Percentiles rank a stretch among this genome's conserved stretches.
Conservation (phyloP, 2,113 vertebrate genomes). For the sheep (Ovis aries) region DNA sequence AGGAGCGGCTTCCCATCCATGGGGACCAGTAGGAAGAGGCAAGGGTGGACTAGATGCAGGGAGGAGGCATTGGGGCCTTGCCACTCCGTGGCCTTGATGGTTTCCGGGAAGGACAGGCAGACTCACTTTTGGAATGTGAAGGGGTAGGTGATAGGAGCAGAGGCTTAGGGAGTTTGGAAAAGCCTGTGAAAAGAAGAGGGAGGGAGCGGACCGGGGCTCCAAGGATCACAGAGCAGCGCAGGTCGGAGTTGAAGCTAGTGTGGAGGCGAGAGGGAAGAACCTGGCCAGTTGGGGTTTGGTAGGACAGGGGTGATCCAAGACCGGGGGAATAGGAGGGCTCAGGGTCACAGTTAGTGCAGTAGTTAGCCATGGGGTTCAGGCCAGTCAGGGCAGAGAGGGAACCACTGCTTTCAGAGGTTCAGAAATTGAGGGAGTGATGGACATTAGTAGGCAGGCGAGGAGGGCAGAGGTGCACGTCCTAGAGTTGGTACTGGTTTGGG, state of each 20-base stretch:
- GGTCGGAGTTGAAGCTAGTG: rapidly evolving
- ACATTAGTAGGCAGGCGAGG: background rate
- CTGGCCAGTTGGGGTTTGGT: background rate
- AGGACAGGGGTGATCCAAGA: background rate
- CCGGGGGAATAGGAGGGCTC: background rate
- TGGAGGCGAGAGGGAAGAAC: background rate
- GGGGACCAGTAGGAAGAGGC: background rate
- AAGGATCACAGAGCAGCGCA: too few species aligned
- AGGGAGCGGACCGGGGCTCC: background rate
- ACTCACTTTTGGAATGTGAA: background rate
- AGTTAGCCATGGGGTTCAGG: background rate
- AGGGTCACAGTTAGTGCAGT: background rate
- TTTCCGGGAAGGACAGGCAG: background rate
- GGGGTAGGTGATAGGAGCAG: background rate
- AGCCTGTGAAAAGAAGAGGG: background rate
- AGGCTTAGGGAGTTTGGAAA: background rate
- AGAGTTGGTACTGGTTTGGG: background rate
- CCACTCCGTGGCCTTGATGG: background rate
- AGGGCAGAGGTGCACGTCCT: background rate
- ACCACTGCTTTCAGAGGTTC: background rate
- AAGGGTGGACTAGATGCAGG: background rate
- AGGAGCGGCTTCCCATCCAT: background rate
- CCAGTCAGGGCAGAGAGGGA: background rate
- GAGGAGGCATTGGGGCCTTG: background rate
- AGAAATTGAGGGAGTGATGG: background rate